Percentiles rank a stretch among this genome's conserved stretches.
These are phyloP conservation scores for Achroia grisella DNA, from an alignment of 1,140 invertebrate species.

Conservation along the genomic window DNA sequence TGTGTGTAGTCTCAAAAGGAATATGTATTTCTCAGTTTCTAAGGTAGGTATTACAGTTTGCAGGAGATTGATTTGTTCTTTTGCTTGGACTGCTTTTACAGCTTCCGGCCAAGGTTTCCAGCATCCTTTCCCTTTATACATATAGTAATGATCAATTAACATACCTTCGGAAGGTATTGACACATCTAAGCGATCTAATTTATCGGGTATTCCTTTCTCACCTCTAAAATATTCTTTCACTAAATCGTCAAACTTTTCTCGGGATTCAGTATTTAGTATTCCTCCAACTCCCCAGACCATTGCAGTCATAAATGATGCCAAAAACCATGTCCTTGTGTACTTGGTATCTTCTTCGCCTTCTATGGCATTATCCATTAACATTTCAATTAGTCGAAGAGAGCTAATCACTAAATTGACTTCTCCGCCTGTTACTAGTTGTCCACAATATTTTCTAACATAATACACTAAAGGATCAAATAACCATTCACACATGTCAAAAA, in stretches of 20 bases:
- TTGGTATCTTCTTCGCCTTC: constrained; percentile 79
- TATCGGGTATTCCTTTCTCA: constrained; percentile 78
- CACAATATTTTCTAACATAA: constrained; percentile 80
- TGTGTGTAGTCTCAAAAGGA: constrained; percentile 80
- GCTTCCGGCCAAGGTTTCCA: constrained; percentile 86
- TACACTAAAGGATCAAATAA: constrained; percentile 80
- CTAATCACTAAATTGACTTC: constrained; percentile 83
- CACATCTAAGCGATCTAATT: constrained; percentile 80
- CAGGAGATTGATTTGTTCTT: constrained; percentile 80
- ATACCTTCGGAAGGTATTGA: constrained; percentile 82
- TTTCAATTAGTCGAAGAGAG: constrained; percentile 84
- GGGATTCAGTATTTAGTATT: constrained; percentile 82
- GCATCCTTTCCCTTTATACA: constrained; percentile 81
- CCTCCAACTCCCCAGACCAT: constrained; percentile 90
- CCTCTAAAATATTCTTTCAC: constrained; percentile 75
- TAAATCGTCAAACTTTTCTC: constrained; percentile 82
- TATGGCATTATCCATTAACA: constrained; percentile 83
- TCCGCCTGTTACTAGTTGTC: constrained; percentile 80
- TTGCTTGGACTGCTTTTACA: constrained; percentile 74
- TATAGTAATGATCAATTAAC: constrained; percentile 87
- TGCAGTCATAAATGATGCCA: constrained; percentile 85
- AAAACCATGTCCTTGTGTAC: constrained; percentile 80
- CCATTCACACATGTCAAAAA: constrained; percentile 84
- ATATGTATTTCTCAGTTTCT: constrained; percentile 86
- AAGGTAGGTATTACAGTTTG: constrained; percentile 89